Conservation (phyloP, 2,113 vertebrate species). For the Cavia porcellus region DNA sequence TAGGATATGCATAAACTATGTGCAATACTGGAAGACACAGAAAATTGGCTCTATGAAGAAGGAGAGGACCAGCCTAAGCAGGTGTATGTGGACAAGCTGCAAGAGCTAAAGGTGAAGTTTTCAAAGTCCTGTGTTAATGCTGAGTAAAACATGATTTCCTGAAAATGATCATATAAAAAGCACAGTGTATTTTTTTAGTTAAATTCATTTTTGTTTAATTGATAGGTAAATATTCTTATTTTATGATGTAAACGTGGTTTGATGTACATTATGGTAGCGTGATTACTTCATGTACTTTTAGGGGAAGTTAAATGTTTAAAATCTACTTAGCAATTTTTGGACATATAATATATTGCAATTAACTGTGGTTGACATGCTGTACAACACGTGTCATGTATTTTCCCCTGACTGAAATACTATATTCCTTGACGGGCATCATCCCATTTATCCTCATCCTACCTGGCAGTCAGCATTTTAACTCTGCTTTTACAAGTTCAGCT, state of each 20-base stretch:
- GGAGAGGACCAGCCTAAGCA: slow-evolving; percentile 97
- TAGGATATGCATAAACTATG: slow-evolving; percentile 92
- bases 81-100: slow-evolving; percentile 96
- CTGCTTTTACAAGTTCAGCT: background rate
- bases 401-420: background rate
- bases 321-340: background rate
- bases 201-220: background rate
- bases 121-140: background rate
- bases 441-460: background rate
- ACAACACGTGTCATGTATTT: background rate
- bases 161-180: background rate
- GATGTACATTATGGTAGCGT: background rate
- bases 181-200: background rate
- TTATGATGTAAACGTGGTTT: background rate
- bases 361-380: background rate
- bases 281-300: background rate
- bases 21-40: slow-evolving; percentile 94
- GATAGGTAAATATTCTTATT: background rate
- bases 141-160: slow-evolving; percentile 39
- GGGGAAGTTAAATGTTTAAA: background rate
- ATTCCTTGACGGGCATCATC: background rate
- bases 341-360: background rate
- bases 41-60: slow-evolving; percentile 98
- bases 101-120: slow-evolving; percentile 92
- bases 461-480: background rate